Evolutionary conservation across 2,888 invertebrate genomes (phyloP).

Genomic region (Digitonthophagus gazella): DNA sequence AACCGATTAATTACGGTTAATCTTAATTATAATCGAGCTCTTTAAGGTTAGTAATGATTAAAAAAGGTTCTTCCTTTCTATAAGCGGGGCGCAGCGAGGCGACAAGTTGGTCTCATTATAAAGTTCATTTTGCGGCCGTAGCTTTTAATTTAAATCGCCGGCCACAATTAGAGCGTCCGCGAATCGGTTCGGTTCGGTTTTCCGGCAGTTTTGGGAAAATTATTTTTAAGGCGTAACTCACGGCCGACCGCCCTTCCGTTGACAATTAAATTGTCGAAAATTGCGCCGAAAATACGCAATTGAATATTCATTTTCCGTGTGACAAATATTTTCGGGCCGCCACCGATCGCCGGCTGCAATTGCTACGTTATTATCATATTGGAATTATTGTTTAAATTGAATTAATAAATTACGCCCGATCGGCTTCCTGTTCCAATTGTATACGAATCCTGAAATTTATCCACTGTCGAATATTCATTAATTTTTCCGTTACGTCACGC

Average conservation of each 20-base stretch:
- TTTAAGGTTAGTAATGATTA: background rate
- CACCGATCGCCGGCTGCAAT: background rate
- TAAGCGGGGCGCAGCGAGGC: too few relatives aligned
- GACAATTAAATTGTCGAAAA: conserved; percentile 11
- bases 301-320: conserved; percentile 10
- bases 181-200: background rate
- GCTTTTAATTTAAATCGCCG: too few relatives aligned
- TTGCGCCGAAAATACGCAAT: conserved; percentile 9
- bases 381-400: background rate
- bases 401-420: background rate
- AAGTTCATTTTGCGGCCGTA: too few relatives aligned
- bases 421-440: background rate
- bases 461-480: background rate
- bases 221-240: background rate
- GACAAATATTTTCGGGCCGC: conserved; percentile 7
- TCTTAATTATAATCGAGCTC: background rate
- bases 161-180: background rate
- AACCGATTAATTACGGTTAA: background rate
- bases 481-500: background rate
- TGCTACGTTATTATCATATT: background rate
- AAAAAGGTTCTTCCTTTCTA: background rate
- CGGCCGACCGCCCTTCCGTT: background rate
- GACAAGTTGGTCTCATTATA: too few relatives aligned
- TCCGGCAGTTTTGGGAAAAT: background rate
- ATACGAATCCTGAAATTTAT: background rate